Evolutionary conservation across 1,140 invertebrate genomes (phyloP).

Genomic region (Platyscapa corneri): DNA sequence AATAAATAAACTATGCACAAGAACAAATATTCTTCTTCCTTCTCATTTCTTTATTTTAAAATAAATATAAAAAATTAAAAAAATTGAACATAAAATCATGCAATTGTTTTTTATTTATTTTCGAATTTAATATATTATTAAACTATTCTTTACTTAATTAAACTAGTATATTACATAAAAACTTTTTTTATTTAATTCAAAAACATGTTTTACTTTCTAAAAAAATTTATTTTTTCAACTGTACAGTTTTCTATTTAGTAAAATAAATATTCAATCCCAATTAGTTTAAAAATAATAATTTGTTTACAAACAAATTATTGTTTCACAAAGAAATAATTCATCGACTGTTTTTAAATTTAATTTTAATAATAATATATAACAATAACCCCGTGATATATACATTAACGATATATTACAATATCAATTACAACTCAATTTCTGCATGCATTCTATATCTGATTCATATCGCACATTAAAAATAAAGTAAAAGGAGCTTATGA

Average conservation of each 20-base stretch:
- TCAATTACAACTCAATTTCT: slow-evolving; percentile 52
- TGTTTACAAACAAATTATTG: no score
- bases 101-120: neutral
- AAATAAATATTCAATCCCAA: no score
- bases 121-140: neutral
- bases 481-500: slow-evolving; percentile 34
- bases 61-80: no score
- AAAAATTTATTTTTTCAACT: no score
- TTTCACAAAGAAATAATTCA: neutral
- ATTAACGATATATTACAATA: slow-evolving; percentile 71
- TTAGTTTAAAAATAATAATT: no score
- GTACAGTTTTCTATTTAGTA: no score
- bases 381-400: slow-evolving; percentile 71
- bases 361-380: slow-evolving; percentile 70
- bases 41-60: neutral
- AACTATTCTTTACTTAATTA: neutral
- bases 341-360: slow-evolving; percentile 58
- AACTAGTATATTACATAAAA: neutral
- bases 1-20: slow-evolving; percentile 67
- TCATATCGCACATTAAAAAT: slow-evolving; percentile 5
- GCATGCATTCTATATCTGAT: slow-evolving; percentile 42
- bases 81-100: neutral
- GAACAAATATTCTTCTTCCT: slow-evolving; percentile 25
- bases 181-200: no score
- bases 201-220: no score